These are phyloP conservation scores for Euthynnus affinis DNA, from an alignment of 2,797 vertebrate species.

Conservation along the genomic window DNA sequence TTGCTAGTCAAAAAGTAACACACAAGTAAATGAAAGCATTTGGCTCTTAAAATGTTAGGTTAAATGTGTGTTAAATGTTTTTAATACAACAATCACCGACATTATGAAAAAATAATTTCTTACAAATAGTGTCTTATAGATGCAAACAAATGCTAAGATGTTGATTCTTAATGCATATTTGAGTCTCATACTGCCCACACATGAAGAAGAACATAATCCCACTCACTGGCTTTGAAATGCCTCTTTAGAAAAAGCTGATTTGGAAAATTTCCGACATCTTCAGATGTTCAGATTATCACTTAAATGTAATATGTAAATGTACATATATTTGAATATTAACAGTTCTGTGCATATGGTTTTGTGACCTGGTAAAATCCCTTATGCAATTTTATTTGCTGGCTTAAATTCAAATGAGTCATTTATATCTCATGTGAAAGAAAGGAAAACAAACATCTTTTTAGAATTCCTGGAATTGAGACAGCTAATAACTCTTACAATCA, in stretches of 20 bases:
- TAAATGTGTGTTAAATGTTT: background rate
- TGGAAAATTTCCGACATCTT: background rate
- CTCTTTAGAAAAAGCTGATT: background rate
- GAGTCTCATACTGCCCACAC: background rate
- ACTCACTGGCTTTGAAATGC: background rate
- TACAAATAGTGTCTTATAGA: background rate
- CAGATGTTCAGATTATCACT: background rate
- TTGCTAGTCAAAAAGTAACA: background rate
- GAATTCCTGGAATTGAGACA: background rate
- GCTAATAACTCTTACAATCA: background rate
- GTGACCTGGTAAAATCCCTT: background rate
- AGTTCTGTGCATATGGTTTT: background rate
- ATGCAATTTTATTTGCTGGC: background rate
- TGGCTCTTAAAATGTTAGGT: background rate
- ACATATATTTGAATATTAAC: conserved; percentile 1
- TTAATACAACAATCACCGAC: background rate
- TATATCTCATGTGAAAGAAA: background rate
- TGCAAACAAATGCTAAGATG: background rate
- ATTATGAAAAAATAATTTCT: background rate
- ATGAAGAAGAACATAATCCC: background rate
- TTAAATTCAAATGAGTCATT: conserved; percentile 1
- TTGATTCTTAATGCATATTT: background rate
- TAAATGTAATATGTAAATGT: background rate
- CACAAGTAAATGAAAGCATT: background rate
- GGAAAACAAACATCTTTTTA: background rate